phyloP scores from a whole-genome alignment of 1,140 invertebrate species.

The Sogatella furcifera region DNA sequence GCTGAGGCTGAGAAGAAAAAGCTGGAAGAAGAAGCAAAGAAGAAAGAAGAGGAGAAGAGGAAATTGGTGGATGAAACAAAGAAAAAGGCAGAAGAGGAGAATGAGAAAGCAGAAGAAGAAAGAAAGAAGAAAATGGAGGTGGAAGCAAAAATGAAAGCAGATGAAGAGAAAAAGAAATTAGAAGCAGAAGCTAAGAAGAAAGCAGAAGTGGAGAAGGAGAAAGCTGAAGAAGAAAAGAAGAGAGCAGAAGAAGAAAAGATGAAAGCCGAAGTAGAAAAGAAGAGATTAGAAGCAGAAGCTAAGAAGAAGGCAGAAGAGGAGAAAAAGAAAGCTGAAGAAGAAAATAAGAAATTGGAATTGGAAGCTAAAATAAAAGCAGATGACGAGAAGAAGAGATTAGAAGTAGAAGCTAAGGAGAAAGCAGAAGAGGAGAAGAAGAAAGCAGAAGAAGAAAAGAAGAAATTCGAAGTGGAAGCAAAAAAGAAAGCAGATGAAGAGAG shows the following conservation, averaged over 20 bases:
- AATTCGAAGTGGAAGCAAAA: no score
- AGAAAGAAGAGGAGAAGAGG: conserved; percentile 16
- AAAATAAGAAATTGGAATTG: neutral
- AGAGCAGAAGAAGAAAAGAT: neutral
- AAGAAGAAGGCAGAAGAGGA: conserved; percentile 13
- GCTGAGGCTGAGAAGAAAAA: conserved; percentile 16
- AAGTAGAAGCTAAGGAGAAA: no score
- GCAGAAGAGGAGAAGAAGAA: no score
- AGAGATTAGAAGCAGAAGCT: conserved; percentile 1
- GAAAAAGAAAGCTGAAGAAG: conserved; percentile 9
- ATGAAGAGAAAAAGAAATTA: conserved; percentile 17
- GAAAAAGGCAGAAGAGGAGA: neutral
- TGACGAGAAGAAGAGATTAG: no score
- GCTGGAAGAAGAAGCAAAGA: neutral
- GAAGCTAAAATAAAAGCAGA: no score
- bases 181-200: neutral
- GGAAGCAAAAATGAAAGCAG: conserved; percentile 6
- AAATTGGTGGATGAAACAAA: conserved; percentile 5
- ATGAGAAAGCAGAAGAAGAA: neutral
- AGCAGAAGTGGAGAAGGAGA: no score
- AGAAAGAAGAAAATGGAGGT: conserved; percentile 1
- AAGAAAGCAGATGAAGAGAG: no score
- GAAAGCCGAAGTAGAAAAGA: conserved; percentile 6
- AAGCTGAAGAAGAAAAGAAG: neutral
- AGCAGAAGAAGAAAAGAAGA: no score